Conservation (phyloP, 1,140 invertebrate genomes). For the Acyrthosiphon pisum region DNA sequence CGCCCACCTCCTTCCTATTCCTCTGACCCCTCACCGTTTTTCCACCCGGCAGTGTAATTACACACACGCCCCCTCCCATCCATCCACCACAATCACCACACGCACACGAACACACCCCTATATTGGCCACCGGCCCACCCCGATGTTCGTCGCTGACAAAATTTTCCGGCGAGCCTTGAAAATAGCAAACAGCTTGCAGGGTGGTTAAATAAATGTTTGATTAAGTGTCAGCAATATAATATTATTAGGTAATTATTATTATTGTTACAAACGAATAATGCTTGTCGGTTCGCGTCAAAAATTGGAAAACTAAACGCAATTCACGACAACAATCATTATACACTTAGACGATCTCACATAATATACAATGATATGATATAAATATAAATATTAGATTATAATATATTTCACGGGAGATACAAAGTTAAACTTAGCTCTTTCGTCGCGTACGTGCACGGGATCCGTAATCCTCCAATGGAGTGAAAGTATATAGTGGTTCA, state of each 20-base stretch:
- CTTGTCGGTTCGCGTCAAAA: background rate
- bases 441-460: background rate
- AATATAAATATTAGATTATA: background rate
- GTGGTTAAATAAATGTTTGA: background rate
- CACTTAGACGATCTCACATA: background rate
- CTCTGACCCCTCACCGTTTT: constrained; percentile 1
- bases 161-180: background rate
- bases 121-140: background rate
- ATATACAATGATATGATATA: background rate
- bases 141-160: background rate
- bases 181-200: background rate
- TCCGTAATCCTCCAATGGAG: background rate
- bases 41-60: background rate
- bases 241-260: no score
- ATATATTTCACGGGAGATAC: background rate
- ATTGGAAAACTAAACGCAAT: background rate
- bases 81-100: background rate
- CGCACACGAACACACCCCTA: background rate
- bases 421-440: background rate
- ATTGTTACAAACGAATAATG: background rate
- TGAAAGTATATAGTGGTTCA: background rate
- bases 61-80: background rate
- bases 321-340: background rate
- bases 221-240: background rate
- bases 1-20: background rate